phyloP scores from a whole-genome alignment of 2,888 invertebrate genomes.

The Ischnura elegans region DNA sequence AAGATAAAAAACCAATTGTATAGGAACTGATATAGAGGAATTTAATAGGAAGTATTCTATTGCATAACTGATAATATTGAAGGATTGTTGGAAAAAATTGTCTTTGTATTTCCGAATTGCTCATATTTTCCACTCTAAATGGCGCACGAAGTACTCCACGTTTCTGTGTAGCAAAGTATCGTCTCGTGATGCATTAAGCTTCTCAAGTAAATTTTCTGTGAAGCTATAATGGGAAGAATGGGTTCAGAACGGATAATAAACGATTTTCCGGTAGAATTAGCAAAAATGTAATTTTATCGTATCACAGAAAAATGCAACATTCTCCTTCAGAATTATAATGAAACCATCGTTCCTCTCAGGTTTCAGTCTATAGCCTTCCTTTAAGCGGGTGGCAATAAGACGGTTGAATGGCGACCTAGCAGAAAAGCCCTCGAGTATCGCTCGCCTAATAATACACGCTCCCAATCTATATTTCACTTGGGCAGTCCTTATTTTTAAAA shows the following conservation, averaged over 20 bases:
- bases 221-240: neutral
- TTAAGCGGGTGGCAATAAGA: no score
- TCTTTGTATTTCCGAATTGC: neutral
- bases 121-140: neutral
- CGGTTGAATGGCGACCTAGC: neutral
- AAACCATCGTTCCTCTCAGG: neutral
- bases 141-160: neutral
- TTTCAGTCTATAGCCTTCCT: neutral
- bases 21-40: no score
- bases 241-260: neutral
- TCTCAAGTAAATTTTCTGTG: no score
- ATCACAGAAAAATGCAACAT: neutral
- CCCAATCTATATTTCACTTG: no score
- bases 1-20: no score
- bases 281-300: neutral
- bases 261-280: slow-evolving; percentile 11
- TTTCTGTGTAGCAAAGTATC: no score
- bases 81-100: no score
- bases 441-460: neutral
- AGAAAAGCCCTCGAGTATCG: neutral
- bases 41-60: no score
- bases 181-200: neutral
- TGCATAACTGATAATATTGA: no score
- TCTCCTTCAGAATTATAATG: neutral
- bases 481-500: no score